phyloP scores from a whole-genome alignment of 2,113 vertebrate species.

The Taurulus bubalis region DNA sequence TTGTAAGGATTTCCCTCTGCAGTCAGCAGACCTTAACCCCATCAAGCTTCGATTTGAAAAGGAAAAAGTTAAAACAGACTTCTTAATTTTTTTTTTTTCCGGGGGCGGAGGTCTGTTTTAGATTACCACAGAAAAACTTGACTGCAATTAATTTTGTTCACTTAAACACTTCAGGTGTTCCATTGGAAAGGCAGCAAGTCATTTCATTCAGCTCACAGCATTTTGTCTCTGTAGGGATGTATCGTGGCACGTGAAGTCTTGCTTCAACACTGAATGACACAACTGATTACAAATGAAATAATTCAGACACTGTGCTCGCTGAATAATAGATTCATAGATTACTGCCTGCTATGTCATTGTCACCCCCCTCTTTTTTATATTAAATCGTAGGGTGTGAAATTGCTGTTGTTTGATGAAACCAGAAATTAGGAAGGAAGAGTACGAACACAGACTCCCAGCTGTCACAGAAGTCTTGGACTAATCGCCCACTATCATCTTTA shows the following conservation, averaged over 20 bases:
- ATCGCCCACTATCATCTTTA: not conserved
- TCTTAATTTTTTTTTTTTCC: not conserved
- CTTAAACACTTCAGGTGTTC: not conserved
- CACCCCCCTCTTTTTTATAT: not conserved
- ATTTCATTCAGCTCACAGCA: not conserved
- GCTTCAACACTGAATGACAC: constrained; percentile 20
- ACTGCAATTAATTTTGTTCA: not conserved
- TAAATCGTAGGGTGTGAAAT: not conserved
- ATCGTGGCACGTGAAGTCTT: not conserved
- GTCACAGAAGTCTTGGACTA: not conserved
- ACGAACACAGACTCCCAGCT: too few relatives aligned
- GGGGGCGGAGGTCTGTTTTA: not conserved
- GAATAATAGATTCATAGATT: constrained; percentile 24
- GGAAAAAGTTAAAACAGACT: not conserved
- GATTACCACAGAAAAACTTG: not conserved
- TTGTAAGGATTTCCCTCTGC: constrained; percentile 56
- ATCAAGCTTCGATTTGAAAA: constrained; percentile 23
- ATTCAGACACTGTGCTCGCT: constrained; percentile 2
- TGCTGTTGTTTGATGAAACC: not conserved
- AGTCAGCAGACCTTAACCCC: constrained; percentile 58
- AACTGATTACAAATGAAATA: constrained; percentile 29
- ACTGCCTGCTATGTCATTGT: constrained; percentile 19
- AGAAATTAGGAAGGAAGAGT: not conserved
- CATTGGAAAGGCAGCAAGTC: too few relatives aligned
- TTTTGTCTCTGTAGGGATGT: not conserved